Base-by-base conservation (phyloP, 2,113 vertebrate genomes). In the Elanus axillaris region DNA sequence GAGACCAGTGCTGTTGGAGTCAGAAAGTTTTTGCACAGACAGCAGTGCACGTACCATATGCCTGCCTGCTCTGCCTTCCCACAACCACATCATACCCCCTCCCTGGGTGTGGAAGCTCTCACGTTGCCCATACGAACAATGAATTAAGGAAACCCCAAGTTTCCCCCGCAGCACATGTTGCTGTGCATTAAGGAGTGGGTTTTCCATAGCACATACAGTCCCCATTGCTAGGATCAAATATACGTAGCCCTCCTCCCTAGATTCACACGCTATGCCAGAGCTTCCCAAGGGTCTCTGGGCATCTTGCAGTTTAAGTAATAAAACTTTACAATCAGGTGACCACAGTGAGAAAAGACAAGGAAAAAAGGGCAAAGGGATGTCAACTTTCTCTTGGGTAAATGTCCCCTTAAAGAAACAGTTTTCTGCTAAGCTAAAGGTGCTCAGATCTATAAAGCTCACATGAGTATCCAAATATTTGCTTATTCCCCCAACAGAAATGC, bases 211-310 rank as follows among this genome's bases (percentile, higher is more conserved):
- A 25, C 14, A n/a, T n/a, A 17, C 26, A 27, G 27, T 48, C 48
- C 16, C 19, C 55, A 52, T 10, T 2, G 0, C 9, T 9, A 26
- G 12, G 31, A 59, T 32, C 27, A 68, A 32, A 43, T 32, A 79
- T 36, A 47, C 1, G 2, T 32, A 43, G 7, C 6, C 17, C 15
- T 4, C 6, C 9, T 7, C 32, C 38, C 52, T 36, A 58, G 48
- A 56, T 27, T 45, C 40, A 64, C 18, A 4, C 3, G 1, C 36
- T 27, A 1, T 11, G 22, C 7, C 0, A 0, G 60, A 55, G 14
- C 26, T 85, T 56, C 32, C 56, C 2, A 4, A 22, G 18, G 10
- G 11, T 84, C 64, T 73, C 48, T 66, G 58, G 19, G 67, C 36
- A 53, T 53, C 48, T 26, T 38, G 34, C 6, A n/a, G 31, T 45